Base-by-base conservation (phyloP, 2,113 vertebrate genomes). In the Passer domesticus region DNA sequence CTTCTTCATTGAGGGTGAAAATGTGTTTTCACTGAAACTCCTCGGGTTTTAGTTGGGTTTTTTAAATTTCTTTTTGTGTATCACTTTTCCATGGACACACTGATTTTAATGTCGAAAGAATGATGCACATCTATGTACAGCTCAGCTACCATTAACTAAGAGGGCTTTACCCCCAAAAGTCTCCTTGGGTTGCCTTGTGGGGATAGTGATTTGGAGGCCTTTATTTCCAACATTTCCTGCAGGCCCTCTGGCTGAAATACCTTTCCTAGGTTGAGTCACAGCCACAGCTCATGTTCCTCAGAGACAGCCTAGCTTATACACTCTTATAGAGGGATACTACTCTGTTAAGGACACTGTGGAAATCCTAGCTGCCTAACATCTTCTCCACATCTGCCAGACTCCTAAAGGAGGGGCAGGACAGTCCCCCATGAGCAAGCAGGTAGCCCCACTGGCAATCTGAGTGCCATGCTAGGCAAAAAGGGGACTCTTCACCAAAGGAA, bases 21-120 rank as follows among this genome's bases (percentile, higher is more conserved):
- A 94, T 93, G 73, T 96, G 94, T 93, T 96, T 96, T 97, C 83
- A 92, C 85, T 96, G 94, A 80, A 94, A 68, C 70, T 52, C 9
- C 63, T 74, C 1, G n/a, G 35, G 41, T 69, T 55, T 11, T 52
- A 44, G 7, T 16, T 72, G 16, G 3, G 3, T 5, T 18, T 20
- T 13, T 39, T 3, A 8, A 52, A 28, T 58, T 28, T 46, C 5
- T 59, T 79, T 91, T 78, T 53, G n/a, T 59, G 33, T 35, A n/a
- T 82, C 90, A 55, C 59, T 94, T 88, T 85, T 92, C 37, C 23
- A 27, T 27, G 63, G 85, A 49, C 55, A 56, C 33, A 28, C 15
- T 50, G 27, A 86, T 70, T 90, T 88, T 77, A 62, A 80, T 13
- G 27, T 24, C 68, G 15, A 35, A 67, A 83, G 64, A 74, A 83